These are phyloP conservation scores for Zaprionus inermis DNA, from an alignment of 1,140 invertebrate genomes.

Conservation along the genomic window DNA sequence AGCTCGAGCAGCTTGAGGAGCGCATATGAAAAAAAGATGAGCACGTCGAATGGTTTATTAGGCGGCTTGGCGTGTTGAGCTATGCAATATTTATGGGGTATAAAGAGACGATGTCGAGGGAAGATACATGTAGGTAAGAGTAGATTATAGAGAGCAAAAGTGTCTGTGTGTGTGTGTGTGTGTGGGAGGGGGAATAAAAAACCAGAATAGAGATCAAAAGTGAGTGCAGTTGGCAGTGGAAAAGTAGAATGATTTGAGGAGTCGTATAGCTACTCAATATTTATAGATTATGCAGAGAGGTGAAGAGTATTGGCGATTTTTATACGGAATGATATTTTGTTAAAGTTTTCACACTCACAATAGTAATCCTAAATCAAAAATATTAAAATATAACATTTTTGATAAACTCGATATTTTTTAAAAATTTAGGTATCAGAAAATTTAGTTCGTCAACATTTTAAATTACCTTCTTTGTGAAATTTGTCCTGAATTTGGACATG, in stretches of 20 bases:
- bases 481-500: too few species aligned
- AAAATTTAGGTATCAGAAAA: too few species aligned
- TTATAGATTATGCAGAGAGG: background rate
- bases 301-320: too few species aligned
- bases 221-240: background rate
- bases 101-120: background rate
- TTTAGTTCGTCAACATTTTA: too few species aligned
- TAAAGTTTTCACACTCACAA: too few species aligned
- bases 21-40: slow-evolving; percentile 14
- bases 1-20: background rate
- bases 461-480: too few species aligned
- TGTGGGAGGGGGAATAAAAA: too few species aligned
- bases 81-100: background rate
- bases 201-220: slow-evolving; percentile 1
- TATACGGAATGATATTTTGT: too few species aligned
- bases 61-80: background rate
- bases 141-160: background rate
- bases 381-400: too few species aligned
- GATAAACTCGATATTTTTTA: too few species aligned
- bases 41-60: slow-evolving; percentile 1
- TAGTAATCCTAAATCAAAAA: too few species aligned
- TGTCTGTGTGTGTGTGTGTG: too few species aligned
- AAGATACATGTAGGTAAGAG: background rate
- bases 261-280: background rate
- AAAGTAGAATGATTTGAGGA: background rate